A percentile compares a stretch with the other conserved stretches of the same genome.
These are phyloP conservation scores for Alligator sinensis DNA, from an alignment of 2,113 vertebrate genomes.

Conservation along the genomic window DNA sequence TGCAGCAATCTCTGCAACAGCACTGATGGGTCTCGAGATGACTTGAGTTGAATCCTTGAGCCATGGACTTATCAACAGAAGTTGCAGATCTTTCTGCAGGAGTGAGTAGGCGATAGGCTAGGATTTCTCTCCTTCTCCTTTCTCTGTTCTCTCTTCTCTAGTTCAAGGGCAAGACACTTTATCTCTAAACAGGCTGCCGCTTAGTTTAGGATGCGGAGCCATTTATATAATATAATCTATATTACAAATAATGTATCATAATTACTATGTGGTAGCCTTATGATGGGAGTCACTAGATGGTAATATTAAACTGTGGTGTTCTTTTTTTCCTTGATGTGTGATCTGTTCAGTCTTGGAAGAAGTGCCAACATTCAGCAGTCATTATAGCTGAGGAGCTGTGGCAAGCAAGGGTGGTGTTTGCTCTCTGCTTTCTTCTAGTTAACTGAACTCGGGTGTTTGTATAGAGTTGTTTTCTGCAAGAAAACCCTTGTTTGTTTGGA, in stretches of 20 bases:
- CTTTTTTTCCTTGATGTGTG: neutral
- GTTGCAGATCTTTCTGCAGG: no score
- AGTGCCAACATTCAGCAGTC: neutral
- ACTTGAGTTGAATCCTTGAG: no score
- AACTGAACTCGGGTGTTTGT: accelerated
- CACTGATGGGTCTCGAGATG: no score
- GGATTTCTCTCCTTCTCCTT: no score
- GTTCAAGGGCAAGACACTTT: no score
- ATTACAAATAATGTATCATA: accelerated
- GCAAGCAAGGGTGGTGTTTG: neutral
- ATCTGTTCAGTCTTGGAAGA: neutral
- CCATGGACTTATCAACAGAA: no score
- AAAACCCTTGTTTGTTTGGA: no score
- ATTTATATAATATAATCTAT: neutral
- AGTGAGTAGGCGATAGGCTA: no score
- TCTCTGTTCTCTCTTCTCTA: no score
- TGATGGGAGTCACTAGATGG: neutral
- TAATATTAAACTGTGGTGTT: neutral
- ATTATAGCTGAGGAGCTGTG: neutral
- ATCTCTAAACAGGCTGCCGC: no score
- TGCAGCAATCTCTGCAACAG: no score
- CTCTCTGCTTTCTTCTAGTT: neutral
- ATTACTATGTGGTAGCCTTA: neutral
- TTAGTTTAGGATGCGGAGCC: no score
- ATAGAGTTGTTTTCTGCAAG: accelerated